Percentiles rank a stretch among this genome's conserved stretches.
phyloP scores from a whole-genome alignment of 2,797 vertebrate genomes.

The Melanotaenia boesemani region DNA sequence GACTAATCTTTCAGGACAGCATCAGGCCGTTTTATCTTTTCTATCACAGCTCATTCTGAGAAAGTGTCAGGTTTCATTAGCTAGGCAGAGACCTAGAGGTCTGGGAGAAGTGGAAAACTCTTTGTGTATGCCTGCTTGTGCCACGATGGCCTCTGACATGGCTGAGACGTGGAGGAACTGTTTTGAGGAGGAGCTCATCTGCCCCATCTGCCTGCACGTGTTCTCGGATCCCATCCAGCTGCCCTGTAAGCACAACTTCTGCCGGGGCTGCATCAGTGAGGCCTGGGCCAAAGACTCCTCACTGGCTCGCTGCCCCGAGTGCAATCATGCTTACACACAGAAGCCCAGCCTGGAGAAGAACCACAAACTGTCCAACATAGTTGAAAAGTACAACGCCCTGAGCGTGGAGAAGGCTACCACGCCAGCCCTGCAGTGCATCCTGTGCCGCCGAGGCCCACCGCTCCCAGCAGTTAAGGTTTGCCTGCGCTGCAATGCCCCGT shows the following conservation, averaged over 20 bases:
- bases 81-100: slow-evolving; percentile 47
- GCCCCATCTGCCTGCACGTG: slow-evolving; percentile 98
- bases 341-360: slow-evolving; percentile 99
- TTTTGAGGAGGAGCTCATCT: slow-evolving; percentile 99
- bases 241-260: slow-evolving; percentile 99
- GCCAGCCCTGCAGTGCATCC: slow-evolving; percentile 92
- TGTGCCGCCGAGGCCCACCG: slow-evolving; percentile 96
- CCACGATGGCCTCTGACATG: slow-evolving; percentile 85
- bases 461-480: slow-evolving; percentile 97
- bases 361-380: slow-evolving; percentile 99
- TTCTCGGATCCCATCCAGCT: slow-evolving; percentile 99
- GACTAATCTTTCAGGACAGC: slow-evolving; percentile 49
- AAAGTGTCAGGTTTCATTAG: slow-evolving; percentile 54
- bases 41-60: slow-evolving; percentile 29
- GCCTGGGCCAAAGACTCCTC: slow-evolving; percentile 98
- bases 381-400: slow-evolving; percentile 97
- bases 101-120: slow-evolving; percentile 38
- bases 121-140: slow-evolving; percentile 70
- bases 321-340: slow-evolving; percentile 98
- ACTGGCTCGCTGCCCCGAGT: slow-evolving; percentile 96
- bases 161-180: slow-evolving; percentile 99
- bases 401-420: slow-evolving; percentile 77
- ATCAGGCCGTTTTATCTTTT: slow-evolving; percentile 1
- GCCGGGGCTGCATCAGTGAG: slow-evolving; percentile 97
- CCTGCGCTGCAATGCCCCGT: slow-evolving; percentile 96